phyloP scores from a whole-genome alignment of 2,888 invertebrate genomes.

The Lepetodrilus schrolli region DNA sequence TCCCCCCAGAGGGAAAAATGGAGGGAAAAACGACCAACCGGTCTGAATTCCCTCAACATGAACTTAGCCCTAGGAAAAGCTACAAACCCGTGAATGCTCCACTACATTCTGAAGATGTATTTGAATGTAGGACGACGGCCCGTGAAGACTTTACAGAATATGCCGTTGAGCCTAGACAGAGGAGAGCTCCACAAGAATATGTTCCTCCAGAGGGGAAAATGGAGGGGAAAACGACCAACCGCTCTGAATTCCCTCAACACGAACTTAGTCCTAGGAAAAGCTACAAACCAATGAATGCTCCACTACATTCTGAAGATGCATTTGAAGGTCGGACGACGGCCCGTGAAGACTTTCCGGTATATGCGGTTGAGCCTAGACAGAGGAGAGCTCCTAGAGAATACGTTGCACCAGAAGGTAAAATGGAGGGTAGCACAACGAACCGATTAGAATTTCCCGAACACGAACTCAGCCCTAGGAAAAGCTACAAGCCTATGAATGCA shows the following conservation, averaged over 20 bases:
- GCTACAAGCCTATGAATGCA: slow-evolving; percentile 39
- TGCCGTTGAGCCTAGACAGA: slow-evolving; percentile 31
- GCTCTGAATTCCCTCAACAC: background rate
- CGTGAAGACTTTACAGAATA: background rate
- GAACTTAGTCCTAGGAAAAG: slow-evolving; percentile 43
- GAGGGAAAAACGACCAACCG: slow-evolving; percentile 17
- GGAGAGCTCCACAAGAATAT: slow-evolving; percentile 1
- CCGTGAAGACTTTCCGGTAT: slow-evolving; percentile 56
- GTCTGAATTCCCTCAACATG: background rate
- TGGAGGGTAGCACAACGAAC: slow-evolving; percentile 60
- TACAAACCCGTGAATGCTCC: slow-evolving; percentile 29
- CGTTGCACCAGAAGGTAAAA: slow-evolving; percentile 53
- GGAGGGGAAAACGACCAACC: background rate
- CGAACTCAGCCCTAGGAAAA: slow-evolving; percentile 42
- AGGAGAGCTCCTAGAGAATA: slow-evolving; percentile 52
- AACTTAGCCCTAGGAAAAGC: slow-evolving; percentile 29
- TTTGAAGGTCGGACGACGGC: slow-evolving; percentile 32
- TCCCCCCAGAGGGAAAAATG: slow-evolving; percentile 5
- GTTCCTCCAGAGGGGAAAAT: background rate
- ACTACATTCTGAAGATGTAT: background rate
- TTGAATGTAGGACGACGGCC: slow-evolving; percentile 4
- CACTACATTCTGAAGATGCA: slow-evolving; percentile 5
- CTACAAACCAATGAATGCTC: slow-evolving; percentile 39
- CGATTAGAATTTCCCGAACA: slow-evolving; percentile 55
- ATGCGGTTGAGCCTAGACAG: slow-evolving; percentile 57